Conservation (phyloP, 2,113 vertebrate species). For the Oplegnathus fasciatus region DNA sequence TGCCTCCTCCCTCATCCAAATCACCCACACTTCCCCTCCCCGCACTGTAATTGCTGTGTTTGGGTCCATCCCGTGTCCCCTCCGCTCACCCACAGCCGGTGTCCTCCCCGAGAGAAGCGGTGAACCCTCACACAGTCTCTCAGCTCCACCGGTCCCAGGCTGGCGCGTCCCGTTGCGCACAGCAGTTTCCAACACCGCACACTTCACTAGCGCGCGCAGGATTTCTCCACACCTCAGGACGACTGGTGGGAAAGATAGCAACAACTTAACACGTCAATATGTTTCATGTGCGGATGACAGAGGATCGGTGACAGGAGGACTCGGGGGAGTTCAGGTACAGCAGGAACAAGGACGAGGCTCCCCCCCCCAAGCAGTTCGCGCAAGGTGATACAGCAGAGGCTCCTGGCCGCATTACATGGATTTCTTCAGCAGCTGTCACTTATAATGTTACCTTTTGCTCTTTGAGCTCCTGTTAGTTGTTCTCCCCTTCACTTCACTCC, state of each 20-base stretch:
- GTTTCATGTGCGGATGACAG: constrained; percentile 22
- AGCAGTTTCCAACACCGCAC: constrained; percentile 16
- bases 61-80: constrained; percentile 40
- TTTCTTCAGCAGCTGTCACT: constrained; percentile 18
- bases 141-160: constrained; percentile 31
- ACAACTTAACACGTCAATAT: constrained; percentile 35
- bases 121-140: constrained; percentile 2
- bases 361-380: constrained; percentile 40
- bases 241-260: neutral
- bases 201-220: constrained; percentile 2
- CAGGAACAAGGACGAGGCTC: constrained; percentile 23
- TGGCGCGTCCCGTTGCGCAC: constrained; percentile 63
- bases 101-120: constrained; percentile 15
- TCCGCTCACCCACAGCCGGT: neutral
- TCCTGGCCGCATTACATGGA: constrained; percentile 23
- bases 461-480: constrained; percentile 26
- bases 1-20: constrained; percentile 15
- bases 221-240: neutral
- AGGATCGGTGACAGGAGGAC: constrained; percentile 53
- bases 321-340: constrained; percentile 39
- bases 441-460: neutral
- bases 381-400: constrained; percentile 36
- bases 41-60: constrained; percentile 5
- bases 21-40: constrained; percentile 11
- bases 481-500: neutral